Base-by-base conservation (phyloP, 2,113 vertebrate species). In the Crypturellus undulatus region DNA sequence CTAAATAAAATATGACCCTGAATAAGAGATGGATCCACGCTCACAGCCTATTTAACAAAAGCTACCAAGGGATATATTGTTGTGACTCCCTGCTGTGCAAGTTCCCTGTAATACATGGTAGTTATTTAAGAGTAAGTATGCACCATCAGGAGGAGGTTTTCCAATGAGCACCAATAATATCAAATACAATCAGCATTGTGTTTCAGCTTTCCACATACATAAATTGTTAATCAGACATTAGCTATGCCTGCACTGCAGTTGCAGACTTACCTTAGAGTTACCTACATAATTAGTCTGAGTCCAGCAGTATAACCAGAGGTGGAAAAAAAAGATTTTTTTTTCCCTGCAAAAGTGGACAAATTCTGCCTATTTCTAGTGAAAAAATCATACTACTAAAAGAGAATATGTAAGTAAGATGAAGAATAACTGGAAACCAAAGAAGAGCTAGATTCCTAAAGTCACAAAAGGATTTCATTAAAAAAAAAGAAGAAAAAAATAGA, bases 1-100 rank as follows among this genome's bases (percentile, higher is more conserved):
- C 62, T 92, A 90, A 95, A 90, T 91, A 93, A 96, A 95, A 94
- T 65, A 93, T 87, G 77, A 76, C 67, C 30, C 65, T 84, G 58
- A 84, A 81, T 78, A 78, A 83, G 79, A 68, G 15, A 96, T 10
- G 62, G 60, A 92, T 93, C 14, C 12, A 21, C 84, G 58, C 65
- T 82, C 62, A 70, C 65, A 90, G 51, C 42, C 58, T 89, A 42
- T 86, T 95, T 76, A 86, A 49, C 70, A 90, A 93, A 84, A 86
- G 52, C 25, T 92, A 87, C 43, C 21, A n/a, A 30, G 81, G 85
- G 51, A 63, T 30, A 78, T 32, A 93, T 58, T 76, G 52, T 59
- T 83, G 38, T 89, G 62, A 71, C 40, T 84, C 30, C 83, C 85
- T 81, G 79, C 88, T 71, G 90, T 71, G 94, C 62, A 42, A 93